phyloP scores from a whole-genome alignment of 2,888 invertebrate genomes.

The Selenia dentaria region DNA sequence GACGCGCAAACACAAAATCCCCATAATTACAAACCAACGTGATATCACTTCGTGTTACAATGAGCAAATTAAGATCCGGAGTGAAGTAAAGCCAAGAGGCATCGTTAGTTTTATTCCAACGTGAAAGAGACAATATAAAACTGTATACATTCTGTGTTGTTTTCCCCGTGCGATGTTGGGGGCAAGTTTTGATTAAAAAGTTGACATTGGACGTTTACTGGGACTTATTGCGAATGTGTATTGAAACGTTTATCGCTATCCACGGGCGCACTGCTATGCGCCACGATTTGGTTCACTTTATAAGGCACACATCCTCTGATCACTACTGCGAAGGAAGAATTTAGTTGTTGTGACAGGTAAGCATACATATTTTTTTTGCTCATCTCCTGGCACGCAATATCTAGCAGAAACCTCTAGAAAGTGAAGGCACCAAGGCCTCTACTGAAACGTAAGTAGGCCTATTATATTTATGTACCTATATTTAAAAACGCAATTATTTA shows the following conservation, averaged over 20 bases:
- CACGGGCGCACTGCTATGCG: conserved; percentile 90
- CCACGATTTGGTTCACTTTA: conserved; percentile 89
- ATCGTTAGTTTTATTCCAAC: conserved; percentile 28
- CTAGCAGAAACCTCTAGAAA: conserved; percentile 28
- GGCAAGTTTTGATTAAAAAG: conserved; percentile 70
- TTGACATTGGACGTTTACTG: conserved; percentile 65
- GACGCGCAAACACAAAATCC: conserved; percentile 32
- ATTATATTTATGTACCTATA: too few species aligned
- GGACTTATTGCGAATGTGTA: conserved; percentile 83
- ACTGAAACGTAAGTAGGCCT: conserved; percentile 5
- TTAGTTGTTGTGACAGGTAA: conserved; percentile 69
- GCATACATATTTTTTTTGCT: conserved; percentile 31
- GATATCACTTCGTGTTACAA: conserved; percentile 51
- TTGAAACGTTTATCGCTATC: conserved; percentile 82
- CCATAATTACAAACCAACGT: conserved; percentile 31
- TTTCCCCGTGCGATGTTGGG: conserved; percentile 76
- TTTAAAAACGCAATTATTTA: too few species aligned
- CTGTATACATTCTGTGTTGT: conserved; percentile 68
- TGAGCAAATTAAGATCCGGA: conserved; percentile 76
- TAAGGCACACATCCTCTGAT: conserved; percentile 91
- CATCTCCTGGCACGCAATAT: conserved; percentile 7
- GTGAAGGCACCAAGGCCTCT: conserved; percentile 9
- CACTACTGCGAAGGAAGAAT: conserved; percentile 89
- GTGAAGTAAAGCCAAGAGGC: conserved; percentile 64
- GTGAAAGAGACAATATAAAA: conserved; percentile 51